These are phyloP conservation scores for Neosilurus hyrtlii DNA, from an alignment of 2,797 vertebrate genomes.

Conservation along the genomic window DNA sequence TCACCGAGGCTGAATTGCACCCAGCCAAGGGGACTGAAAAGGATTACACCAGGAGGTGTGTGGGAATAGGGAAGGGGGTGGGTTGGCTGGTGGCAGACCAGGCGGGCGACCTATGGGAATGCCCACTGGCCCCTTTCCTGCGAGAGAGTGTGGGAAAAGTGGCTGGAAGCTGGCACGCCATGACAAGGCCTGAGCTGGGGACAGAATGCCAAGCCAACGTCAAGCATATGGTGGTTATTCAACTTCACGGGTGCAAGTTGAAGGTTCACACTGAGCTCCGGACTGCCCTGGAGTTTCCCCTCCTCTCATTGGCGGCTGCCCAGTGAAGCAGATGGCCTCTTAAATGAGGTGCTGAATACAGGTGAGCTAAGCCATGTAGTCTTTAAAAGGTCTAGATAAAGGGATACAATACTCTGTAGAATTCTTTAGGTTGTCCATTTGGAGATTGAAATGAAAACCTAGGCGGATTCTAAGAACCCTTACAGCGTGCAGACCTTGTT, in stretches of 20 bases:
- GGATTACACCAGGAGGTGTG: slow-evolving; percentile 56
- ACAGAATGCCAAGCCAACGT: slow-evolving; percentile 53
- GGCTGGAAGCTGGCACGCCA: slow-evolving; percentile 53
- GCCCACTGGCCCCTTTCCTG: slow-evolving; percentile 48
- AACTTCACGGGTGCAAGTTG: slow-evolving; percentile 46
- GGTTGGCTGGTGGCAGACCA: slow-evolving; percentile 52
- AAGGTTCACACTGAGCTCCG: slow-evolving; percentile 47
- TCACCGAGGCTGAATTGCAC: slow-evolving; percentile 51
- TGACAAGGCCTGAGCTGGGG: slow-evolving; percentile 48
- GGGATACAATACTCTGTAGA: too few species aligned
- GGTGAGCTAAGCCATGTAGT: slow-evolving; percentile 36
- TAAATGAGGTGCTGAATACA: slow-evolving; percentile 35
- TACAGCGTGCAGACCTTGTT: not conserved
- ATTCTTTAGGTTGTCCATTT: not conserved
- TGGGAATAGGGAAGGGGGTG: slow-evolving; percentile 36
- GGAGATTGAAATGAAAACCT: not conserved
- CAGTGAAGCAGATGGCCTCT: slow-evolving; percentile 48
- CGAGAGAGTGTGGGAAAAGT: slow-evolving; percentile 59
- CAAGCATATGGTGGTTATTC: slow-evolving; percentile 59
- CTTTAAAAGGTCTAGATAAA: not conserved
- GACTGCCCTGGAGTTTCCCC: slow-evolving; percentile 45
- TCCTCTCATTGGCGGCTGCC: slow-evolving; percentile 33
- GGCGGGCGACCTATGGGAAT: slow-evolving; percentile 56
- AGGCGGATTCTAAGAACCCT: not conserved
- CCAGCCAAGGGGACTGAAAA: slow-evolving; percentile 52